These are phyloP conservation scores for Agriopis leucophaearia DNA, from an alignment of 2,888 invertebrate species.

Conservation along the genomic window DNA sequence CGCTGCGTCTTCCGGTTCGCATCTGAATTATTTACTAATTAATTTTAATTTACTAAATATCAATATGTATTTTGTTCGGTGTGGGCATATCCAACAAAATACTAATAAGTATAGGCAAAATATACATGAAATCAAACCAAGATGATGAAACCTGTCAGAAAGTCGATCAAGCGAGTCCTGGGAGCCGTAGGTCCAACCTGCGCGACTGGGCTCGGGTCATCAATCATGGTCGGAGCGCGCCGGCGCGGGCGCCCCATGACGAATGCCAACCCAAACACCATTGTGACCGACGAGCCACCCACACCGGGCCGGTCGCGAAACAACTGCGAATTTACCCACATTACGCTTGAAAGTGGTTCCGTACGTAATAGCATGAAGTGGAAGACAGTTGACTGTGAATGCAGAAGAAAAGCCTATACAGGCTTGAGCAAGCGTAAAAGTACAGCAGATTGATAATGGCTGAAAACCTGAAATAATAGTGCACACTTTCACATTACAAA, in stretches of 20 bases:
- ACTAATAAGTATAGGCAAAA: background rate
- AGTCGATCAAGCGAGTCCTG: slow-evolving; percentile 30
- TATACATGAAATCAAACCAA: slow-evolving; percentile 3
- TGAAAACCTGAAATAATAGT: no score
- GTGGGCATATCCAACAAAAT: no score
- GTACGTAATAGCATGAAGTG: slow-evolving; percentile 15
- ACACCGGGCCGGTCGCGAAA: slow-evolving; percentile 61
- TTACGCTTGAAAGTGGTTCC: slow-evolving; percentile 35
- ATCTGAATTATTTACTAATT: no score
- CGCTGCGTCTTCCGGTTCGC: no score
- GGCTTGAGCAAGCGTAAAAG: no score
- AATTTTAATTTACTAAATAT: no score
- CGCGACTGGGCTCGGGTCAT: slow-evolving; percentile 59
- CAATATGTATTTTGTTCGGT: no score
- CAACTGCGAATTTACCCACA: slow-evolving; percentile 50
- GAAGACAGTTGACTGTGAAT: background rate
- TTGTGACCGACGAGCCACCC: slow-evolving; percentile 78
- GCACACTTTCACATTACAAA: no score
- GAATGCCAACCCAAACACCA: slow-evolving; percentile 84
- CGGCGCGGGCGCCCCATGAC: slow-evolving; percentile 76
- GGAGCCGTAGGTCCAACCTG: slow-evolving; percentile 35
- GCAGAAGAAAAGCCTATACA: background rate
- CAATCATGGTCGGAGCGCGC: slow-evolving; percentile 66
- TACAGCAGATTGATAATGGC: no score
- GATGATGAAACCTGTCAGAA: slow-evolving; percentile 15